A percentile compares a stretch with the other conserved stretches of the same genome.
Evolutionary conservation across 1,140 invertebrate genomes (phyloP).

Genomic region (Meloidogyne hapla): DNA sequence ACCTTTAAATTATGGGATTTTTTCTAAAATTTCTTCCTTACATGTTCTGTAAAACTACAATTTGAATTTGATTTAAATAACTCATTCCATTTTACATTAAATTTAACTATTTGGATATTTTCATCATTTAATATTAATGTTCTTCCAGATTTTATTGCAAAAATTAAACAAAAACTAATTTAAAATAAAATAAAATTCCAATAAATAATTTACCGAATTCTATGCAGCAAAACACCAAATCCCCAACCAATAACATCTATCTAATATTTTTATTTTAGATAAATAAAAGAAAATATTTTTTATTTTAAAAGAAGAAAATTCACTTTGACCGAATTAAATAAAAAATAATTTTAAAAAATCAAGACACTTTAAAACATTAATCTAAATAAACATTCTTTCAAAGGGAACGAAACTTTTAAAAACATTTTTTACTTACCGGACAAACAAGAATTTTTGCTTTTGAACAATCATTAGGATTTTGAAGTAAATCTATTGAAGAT

Average conservation of each 20-base stretch:
- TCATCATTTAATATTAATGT: background rate
- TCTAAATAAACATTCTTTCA: background rate
- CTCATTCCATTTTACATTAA: background rate
- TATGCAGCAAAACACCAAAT: background rate
- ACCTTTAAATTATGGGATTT: background rate
- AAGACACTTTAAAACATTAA: too few species aligned
- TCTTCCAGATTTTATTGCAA: background rate
- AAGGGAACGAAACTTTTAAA: background rate
- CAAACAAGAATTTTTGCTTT: conserved; percentile 21
- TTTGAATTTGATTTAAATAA: background rate
- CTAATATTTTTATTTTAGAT: background rate
- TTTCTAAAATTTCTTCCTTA: background rate
- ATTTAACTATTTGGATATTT: background rate
- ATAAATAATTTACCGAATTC: background rate
- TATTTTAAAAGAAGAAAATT: too few species aligned
- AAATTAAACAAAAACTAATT: background rate
- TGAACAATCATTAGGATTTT: conserved; percentile 31
- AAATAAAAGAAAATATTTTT: too few species aligned
- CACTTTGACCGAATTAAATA: too few species aligned
- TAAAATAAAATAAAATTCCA: background rate
- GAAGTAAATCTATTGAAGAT: conserved; percentile 5
- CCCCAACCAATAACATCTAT: background rate
- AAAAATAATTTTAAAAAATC: background rate
- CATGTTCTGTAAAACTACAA: background rate
- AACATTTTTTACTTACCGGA: conserved; percentile 8